Evolutionary conservation across 2,113 vertebrate genomes (phyloP), one percentile per base, ranked within the genome.

Genomic region (Nesogale talazaci): DNA sequence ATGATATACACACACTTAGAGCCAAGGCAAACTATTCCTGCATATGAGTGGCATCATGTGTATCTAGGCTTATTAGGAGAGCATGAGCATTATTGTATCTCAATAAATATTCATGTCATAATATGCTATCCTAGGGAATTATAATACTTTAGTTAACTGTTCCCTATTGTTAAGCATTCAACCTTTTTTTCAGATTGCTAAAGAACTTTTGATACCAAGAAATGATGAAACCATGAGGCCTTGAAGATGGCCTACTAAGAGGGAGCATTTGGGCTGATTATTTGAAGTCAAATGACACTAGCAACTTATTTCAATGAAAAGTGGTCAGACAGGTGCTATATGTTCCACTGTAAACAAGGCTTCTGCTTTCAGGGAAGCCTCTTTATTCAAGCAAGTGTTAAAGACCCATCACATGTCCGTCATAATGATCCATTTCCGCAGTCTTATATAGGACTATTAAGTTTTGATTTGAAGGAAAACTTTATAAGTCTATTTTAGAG

Each of bases 381-480:
- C 0, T 0, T 34, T 77, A 52, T 11, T 20, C 12, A 17, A 61
- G 6, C 27, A 23, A 78, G 11, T 29, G 27, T 65, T 77, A n/a
- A 88, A 93, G 52, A 1, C 4, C n/a, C 69, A 27, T 79, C 29
- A 59, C 9, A 0, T 29, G 42, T 14, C 3, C 10, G 42, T 78
- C 78, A 16, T 19, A 31, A 88, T 31, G 22, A 2, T 61, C 34
- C 29, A 70, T 92, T 88, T 78, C 83, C 36, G 38, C 20, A 7
- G 15, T 63, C 69, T 94, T 81, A 95, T 76, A 89, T 40, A 79
- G 23, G 1, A 19, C 4, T 72, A 59, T 63, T 63, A 91, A 91
- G 77, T 83, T 16, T 89, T 85, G 15, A 93, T 69, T 89, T 57
- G 59, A 85, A 96, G 88, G 36, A 20, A 92, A 91, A 85, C 20